Conservation (phyloP, 2,113 vertebrate species). For the Solea senegalensis region DNA sequence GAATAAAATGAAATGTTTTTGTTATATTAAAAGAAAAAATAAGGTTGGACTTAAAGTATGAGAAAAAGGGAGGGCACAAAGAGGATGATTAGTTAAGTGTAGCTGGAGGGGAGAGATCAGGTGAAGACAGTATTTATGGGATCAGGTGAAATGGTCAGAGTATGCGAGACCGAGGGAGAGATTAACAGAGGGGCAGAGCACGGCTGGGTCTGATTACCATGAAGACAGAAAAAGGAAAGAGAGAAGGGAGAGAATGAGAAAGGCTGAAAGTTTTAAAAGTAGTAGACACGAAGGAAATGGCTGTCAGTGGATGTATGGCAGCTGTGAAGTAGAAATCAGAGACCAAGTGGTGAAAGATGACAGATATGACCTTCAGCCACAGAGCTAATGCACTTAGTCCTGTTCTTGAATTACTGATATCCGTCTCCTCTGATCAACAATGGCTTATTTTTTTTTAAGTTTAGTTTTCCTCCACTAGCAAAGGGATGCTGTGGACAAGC, state of each 20-base stretch:
- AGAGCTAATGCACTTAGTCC: conserved; percentile 39
- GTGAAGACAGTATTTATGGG: conserved; percentile 47
- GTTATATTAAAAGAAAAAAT: conserved; percentile 13
- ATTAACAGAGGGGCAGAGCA: conserved; percentile 49
- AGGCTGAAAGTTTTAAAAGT: conserved; percentile 23
- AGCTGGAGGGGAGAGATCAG: conserved; percentile 58
- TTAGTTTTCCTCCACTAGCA: conserved; percentile 4
- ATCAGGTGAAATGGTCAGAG: conserved; percentile 65
- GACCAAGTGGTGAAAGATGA: conserved; percentile 40
- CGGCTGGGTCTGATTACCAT: conserved; percentile 34
- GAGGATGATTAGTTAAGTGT: conserved; percentile 48
- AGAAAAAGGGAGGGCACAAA: conserved; percentile 11
- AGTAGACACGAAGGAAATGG: neutral
- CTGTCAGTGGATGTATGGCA: conserved; percentile 19
- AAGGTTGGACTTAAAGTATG: conserved; percentile 17
- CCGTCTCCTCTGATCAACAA: conserved; percentile 23
- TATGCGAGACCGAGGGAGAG: conserved; percentile 33
- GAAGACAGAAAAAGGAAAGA: neutral
- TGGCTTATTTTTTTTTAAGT: conserved; percentile 7
- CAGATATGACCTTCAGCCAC: conserved; percentile 47
- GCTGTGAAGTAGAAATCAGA: conserved; percentile 43
- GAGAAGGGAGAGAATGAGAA: neutral
- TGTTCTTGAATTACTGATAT: conserved; percentile 46
- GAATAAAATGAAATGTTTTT: conserved; percentile 49
- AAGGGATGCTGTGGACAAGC: neutral